A percentile compares a stretch with the other conserved stretches of the same genome.
Evolutionary conservation across 2,113 vertebrate species (phyloP).

Genomic region (Proteles cristata): DNA sequence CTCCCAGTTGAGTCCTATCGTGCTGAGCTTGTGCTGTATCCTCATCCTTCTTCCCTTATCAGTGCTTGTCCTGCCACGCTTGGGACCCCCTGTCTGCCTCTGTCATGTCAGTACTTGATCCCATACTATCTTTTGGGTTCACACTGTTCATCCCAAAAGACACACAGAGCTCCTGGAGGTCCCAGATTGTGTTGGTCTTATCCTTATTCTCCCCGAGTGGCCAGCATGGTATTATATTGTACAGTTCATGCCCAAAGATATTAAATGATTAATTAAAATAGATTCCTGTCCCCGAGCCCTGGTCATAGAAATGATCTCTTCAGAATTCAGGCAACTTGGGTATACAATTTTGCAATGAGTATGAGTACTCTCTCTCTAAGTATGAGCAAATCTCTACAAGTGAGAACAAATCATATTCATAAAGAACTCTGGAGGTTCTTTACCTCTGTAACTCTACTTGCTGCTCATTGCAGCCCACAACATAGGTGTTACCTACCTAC

Average conservation of each 20-base stretch:
- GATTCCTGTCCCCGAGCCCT: not conserved
- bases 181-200: not conserved
- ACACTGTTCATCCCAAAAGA: not conserved
- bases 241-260: not conserved
- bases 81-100: not conserved
- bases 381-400: not conserved
- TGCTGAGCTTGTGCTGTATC: fast-evolving
- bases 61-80: not conserved
- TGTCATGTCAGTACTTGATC: not conserved
- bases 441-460: too few relatives aligned
- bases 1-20: not conserved
- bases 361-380: too few relatives aligned
- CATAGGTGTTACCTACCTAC: not conserved
- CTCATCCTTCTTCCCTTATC: not conserved
- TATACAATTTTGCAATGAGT: not conserved
- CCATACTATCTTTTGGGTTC: not conserved
- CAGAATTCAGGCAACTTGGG: not conserved
- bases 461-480: too few relatives aligned
- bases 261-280: not conserved
- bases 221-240: not conserved
- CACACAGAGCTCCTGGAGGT: not conserved
- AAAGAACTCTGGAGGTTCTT: not conserved
- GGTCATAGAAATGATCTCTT: not conserved
- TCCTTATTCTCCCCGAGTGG: not conserved
- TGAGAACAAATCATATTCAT: not conserved